Base-by-base conservation (phyloP, 2,113 vertebrate species). In the Abramis brama region DNA sequence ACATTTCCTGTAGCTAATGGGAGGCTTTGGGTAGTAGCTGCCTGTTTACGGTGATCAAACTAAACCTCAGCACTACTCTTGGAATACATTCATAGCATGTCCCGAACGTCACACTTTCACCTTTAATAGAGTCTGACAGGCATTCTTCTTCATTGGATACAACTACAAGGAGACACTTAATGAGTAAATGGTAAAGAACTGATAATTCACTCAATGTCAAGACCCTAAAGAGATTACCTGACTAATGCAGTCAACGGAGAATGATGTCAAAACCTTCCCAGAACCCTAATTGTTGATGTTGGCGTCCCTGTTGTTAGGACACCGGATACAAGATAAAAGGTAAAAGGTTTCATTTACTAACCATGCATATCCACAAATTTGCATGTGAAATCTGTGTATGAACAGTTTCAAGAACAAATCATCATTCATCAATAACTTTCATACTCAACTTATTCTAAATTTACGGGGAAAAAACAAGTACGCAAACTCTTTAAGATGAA, bases 151-250 rank as follows among this genome's bases (percentile, higher is more conserved):
- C 43, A 73, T 70, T 81, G 64, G 77, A 88, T 88, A 50, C 70
- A 50, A 43, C 71, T 76, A 70, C 85, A 71, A 27, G 36, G 82
- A 57, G 76, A 30, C 79, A 43, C 75, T 88, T 88, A 88, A 86
- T 39, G 55, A 76, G 25, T 43, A 68, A 39, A 19, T 64, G 45
- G 66, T 79, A 77, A 80, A 11, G 21, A 85, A 68, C 82, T 13
- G 83, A 71, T 82, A 87, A 87, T 87, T 57, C 55, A 82, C 82
- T 87, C 43, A 60, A 82, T 36, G 45, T 47, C 82, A 57, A 71
- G 60, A 43, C 43, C 21, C 47, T 43, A 74, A 74, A 83, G 68
- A 74, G 66, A 59, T 86, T 62, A 85, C 71, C 36, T 47, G 70
- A 78, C 59, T 87, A 82, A 81, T 19, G 70, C 52, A 82, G 77